Evolutionary conservation across 2,113 vertebrate genomes (phyloP).

Genomic region (Leuciscus idus): DNA sequence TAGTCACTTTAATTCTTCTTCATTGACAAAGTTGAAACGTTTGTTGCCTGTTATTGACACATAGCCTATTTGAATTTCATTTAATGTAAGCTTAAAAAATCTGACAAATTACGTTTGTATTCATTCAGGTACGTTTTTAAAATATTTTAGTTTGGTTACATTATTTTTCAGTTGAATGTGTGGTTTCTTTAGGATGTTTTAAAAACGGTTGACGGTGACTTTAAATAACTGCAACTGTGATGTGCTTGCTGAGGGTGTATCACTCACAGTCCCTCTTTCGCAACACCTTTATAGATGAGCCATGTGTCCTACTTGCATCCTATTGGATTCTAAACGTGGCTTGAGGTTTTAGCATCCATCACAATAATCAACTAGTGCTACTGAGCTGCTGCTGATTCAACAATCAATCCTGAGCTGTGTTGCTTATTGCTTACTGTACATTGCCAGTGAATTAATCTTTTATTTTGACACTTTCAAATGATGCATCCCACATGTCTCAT

Average conservation of each 20-base stretch:
- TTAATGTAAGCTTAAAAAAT: neutral
- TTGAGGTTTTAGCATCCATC: neutral
- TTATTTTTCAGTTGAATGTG: neutral
- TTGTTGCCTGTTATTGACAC: neutral
- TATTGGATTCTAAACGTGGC: neutral
- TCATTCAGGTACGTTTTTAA: neutral
- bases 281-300: neutral
- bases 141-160: neutral
- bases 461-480: neutral
- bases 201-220: neutral
- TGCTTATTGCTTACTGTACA: neutral
- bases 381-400: neutral
- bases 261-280: neutral
- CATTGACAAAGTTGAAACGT: neutral
- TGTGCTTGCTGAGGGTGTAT: neutral
- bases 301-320: neutral
- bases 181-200: neutral
- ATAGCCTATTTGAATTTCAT: neutral
- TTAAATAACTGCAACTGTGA: neutral
- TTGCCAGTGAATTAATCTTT: conserved; percentile 1
- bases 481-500: neutral
- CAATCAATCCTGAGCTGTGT: neutral
- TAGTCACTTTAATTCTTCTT: neutral
- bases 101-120: neutral
- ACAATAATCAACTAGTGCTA: neutral